These are phyloP conservation scores for Bovichtus variegatus DNA, from an alignment of 2,797 vertebrate genomes.

Conservation along the genomic window DNA sequence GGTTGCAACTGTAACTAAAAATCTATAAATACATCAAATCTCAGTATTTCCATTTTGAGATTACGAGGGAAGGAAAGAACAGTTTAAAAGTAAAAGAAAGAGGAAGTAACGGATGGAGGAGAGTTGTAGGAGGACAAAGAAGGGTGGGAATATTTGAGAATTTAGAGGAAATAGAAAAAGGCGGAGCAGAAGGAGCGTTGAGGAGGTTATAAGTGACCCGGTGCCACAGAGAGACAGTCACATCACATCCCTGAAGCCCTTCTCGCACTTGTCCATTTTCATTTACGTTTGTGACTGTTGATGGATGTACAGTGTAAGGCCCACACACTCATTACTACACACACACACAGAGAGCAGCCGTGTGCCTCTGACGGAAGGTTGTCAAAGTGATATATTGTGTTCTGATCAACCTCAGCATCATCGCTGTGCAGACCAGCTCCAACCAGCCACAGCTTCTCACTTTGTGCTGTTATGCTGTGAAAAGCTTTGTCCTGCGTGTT, in stretches of 20 bases:
- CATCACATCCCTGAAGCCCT: slow-evolving; percentile 45
- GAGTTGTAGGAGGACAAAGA: background rate
- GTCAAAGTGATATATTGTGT: slow-evolving; percentile 41
- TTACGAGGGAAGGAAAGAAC: background rate
- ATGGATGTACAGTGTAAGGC: slow-evolving; percentile 6
- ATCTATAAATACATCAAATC: background rate
- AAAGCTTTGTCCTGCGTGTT: background rate
- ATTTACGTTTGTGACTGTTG: slow-evolving; percentile 41
- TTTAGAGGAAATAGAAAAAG: background rate
- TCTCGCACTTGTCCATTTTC: slow-evolving; percentile 47
- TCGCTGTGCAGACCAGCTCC: slow-evolving; percentile 1
- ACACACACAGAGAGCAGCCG: slow-evolving; percentile 19
- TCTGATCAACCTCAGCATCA: slow-evolving; percentile 30
- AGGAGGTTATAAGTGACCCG: slow-evolving; percentile 13
- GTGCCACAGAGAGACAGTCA: slow-evolving; percentile 35
- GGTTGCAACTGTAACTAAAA: background rate
- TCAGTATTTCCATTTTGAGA: background rate
- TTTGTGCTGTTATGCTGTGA: background rate
- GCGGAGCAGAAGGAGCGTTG: background rate
- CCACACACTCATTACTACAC: slow-evolving; percentile 23
- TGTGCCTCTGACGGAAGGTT: slow-evolving; percentile 29
- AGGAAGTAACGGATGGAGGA: background rate
- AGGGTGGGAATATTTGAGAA: background rate
- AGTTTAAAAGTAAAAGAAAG: background rate
- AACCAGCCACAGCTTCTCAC: slow-evolving; percentile 8